phyloP scores from a whole-genome alignment of 2,888 invertebrate species.

The Sipha maydis region DNA sequence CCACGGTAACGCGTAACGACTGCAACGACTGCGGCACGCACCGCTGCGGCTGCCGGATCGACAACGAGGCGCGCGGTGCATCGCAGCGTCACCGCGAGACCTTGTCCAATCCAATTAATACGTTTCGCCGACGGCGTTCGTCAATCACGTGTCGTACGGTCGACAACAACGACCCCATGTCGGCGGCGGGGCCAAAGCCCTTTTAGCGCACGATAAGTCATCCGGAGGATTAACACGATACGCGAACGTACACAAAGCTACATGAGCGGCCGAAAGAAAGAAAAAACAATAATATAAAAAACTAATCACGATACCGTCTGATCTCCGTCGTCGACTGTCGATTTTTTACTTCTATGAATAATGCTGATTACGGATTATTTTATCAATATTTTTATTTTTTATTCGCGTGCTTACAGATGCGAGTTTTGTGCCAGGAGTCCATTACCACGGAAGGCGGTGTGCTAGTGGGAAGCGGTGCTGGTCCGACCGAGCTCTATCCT shows the following conservation, averaged over 20 bases:
- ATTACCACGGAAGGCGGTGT: constrained; percentile 62
- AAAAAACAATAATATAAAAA: no score
- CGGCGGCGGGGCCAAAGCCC: constrained; percentile 51
- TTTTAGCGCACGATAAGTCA: constrained; percentile 41
- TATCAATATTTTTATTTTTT: not conserved
- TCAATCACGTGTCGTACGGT: no score
- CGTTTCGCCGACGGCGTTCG: not conserved
- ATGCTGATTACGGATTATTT: not conserved
- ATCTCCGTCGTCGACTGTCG: not conserved
- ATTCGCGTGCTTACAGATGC: constrained; percentile 13
- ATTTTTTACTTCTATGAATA: not conserved
- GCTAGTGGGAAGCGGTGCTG: constrained; percentile 61
- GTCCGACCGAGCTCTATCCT: constrained; percentile 63
- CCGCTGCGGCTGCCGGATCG: constrained; percentile 40
- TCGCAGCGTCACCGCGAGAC: not conserved
- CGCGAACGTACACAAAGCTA: no score
- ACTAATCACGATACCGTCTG: not conserved
- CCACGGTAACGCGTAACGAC: not conserved
- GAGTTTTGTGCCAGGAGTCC: constrained; percentile 57
- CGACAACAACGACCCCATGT: constrained; percentile 43
- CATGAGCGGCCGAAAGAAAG: no score
- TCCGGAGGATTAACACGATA: constrained; percentile 55
- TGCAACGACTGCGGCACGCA: not conserved
- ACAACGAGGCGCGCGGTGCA: no score
- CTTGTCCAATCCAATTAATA: constrained; percentile 50